Base-by-base conservation (phyloP, 2,888 invertebrate genomes). In the Ypsolopha sequella region DNA sequence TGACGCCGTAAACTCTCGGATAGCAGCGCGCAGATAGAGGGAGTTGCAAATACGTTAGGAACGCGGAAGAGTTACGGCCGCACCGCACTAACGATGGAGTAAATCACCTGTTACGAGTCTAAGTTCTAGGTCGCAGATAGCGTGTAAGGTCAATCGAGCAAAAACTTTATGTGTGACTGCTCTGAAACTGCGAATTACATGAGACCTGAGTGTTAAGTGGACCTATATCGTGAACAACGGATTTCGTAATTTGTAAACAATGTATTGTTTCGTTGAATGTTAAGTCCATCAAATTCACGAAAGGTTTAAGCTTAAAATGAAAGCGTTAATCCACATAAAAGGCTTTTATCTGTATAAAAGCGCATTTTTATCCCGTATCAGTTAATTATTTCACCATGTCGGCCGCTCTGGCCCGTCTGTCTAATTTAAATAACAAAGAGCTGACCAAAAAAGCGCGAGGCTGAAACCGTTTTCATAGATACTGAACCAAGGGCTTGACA, bases 31-130 rank as follows among this genome's bases (percentile, higher is more conserved):
- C 63, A 70, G 72, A 71, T 68, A 73, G 73, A 66, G 69, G 65
- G 59, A 68, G 45, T 61, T 60, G 58, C 61, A 66, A 74, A 72
- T 73, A 76, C 64, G 64, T 64, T 54, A 59, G 73, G 80, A 80
- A 82, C 75, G 82, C 82, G 82, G 84, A 81, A 81, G 82, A 80
- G 80, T 80, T 81, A 81, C 43, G 77, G 73, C 60, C 60, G 62
- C 65, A 45, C 10, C 24, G 24, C 34, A 61, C 75, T 78, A 80
- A 80, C 80, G 76, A 76, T 62, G 73, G 63, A 75, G 79, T 82
- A 82, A 80, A 80, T 82, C 79, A 80, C 80, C 67, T 70, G 74
- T 64, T 68, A 66, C 58, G 54, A 43, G 43, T 4, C 33, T 36
- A 47, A 36, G 47, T 47, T 47, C 47, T 47, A 36, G 47, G 47